Evolutionary conservation across 2,113 vertebrate species (phyloP), one percentile per base, ranked within the genome.

Genomic region (Syrmaticus mikado): DNA sequence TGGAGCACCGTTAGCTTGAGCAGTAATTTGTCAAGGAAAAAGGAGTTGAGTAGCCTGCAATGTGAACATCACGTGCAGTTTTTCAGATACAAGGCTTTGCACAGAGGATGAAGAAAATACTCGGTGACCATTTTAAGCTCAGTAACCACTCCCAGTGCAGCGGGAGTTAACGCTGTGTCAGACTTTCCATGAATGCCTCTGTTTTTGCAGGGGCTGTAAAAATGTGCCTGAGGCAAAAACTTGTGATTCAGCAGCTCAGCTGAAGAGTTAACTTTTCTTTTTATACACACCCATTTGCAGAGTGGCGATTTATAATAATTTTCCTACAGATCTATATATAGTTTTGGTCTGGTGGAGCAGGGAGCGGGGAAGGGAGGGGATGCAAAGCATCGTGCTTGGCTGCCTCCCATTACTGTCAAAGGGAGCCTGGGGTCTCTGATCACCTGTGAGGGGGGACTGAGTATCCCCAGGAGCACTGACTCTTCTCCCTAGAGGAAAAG

Each of bases 111-210:
- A 77, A 70, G 91, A 64, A 94, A 93, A 74, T 6, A 14, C 18
- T 27, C 2, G 1, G 48, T 72, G 92, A 88, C 77, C 90, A 70
- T 66, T 82, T 92, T 60, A 71, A 89, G 79, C n/a, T n/a, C 76
- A 14, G 75, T 36, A 84, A 62, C 89, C 65, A 2, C 48, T 70
- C 58, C 70, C 50, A 68, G 89, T 10, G 55, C 55, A 43, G 85
- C 8, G 6, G 76, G 85, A 81, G 81, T 76, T 92, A 76, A 79
- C 6, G 41, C 77, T 89, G 85, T 4, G n/a, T 95, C 92, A 87
- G 77, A 91, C 65, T 96, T 97, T 95, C 97, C 96, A 87, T 86
- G 87, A 95, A 61, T 90, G 95, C 91, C 94, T 93, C 84, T 46
- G n/a, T 41, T 94, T 96, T 97, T 53, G 68, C 88, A 46, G 78